phyloP scores from a whole-genome alignment of 2,797 vertebrate genomes.

The Sebastes kiyomatsui region DNA sequence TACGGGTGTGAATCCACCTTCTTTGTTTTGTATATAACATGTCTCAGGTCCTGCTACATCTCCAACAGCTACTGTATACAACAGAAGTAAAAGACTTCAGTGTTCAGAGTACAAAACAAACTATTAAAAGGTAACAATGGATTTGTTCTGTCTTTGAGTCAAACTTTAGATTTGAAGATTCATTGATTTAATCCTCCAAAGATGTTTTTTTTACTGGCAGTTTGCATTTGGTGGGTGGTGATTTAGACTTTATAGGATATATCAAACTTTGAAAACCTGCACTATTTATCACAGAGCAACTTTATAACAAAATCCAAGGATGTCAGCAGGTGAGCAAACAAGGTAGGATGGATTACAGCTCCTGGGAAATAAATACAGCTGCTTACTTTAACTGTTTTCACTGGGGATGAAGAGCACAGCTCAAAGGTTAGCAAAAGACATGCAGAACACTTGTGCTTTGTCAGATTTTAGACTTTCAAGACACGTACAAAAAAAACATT shows the following conservation, averaged over 20 bases:
- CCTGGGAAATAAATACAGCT: background rate
- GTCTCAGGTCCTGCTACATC: background rate
- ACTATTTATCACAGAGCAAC: background rate
- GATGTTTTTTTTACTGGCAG: background rate
- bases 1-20: no score
- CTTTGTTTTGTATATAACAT: background rate
- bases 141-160: background rate
- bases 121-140: no score
- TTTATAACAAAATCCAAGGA: background rate
- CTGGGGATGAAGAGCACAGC: background rate
- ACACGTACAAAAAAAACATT: background rate
- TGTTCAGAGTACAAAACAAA: background rate
- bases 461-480: background rate
- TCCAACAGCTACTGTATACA: background rate
- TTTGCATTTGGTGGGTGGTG: background rate
- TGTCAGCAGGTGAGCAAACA: conserved; percentile 1
- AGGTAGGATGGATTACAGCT: background rate
- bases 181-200: background rate
- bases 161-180: background rate
- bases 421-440: background rate
- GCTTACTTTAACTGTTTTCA: background rate
- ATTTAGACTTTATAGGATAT: background rate
- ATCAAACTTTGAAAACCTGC: background rate
- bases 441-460: background rate
- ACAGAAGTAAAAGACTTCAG: background rate